Conservation (phyloP, 53 echinoderm and acorn worm species). For the Zoroaster sp. region DNA sequence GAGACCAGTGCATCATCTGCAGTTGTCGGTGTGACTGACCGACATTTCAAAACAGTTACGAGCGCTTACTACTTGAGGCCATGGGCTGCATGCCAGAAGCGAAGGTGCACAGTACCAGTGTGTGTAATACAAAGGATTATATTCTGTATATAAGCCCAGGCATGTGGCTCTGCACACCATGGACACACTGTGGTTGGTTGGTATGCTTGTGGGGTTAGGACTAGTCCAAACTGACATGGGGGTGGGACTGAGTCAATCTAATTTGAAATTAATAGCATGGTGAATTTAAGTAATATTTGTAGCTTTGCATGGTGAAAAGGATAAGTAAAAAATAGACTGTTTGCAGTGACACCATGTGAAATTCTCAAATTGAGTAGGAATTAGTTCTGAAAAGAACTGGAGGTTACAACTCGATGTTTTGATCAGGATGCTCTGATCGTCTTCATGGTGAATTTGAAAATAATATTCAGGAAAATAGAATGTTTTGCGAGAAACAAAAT, state of each 20-base stretch:
- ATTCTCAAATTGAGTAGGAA: too few species aligned
- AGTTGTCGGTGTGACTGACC: conserved; percentile 24
- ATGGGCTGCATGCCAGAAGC: neutral
- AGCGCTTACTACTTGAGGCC: neutral
- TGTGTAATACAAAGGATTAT: neutral
- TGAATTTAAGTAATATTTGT: too few species aligned
- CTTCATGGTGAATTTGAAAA: too few species aligned
- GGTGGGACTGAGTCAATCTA: neutral
- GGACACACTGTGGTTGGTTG: neutral
- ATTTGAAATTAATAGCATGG: too few species aligned
- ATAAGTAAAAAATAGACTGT: too few species aligned
- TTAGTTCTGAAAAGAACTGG: too few species aligned
- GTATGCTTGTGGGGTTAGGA: neutral
- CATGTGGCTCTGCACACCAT: neutral
- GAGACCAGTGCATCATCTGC: neutral
- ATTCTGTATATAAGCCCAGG: neutral
- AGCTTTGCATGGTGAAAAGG: too few species aligned
- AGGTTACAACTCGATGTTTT: too few species aligned
- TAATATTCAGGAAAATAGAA: too few species aligned
- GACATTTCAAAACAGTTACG: conserved; percentile 14
- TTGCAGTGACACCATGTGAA: too few species aligned
- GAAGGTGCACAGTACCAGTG: neutral
- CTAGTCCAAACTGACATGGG: conserved; percentile 35
- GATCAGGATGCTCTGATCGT: too few species aligned
- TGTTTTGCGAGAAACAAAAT: too few species aligned